Percentiles rank a stretch among this genome's conserved stretches.
Conservation (phyloP, 2,113 vertebrate species). For the Pelecanoides urinatrix region DNA sequence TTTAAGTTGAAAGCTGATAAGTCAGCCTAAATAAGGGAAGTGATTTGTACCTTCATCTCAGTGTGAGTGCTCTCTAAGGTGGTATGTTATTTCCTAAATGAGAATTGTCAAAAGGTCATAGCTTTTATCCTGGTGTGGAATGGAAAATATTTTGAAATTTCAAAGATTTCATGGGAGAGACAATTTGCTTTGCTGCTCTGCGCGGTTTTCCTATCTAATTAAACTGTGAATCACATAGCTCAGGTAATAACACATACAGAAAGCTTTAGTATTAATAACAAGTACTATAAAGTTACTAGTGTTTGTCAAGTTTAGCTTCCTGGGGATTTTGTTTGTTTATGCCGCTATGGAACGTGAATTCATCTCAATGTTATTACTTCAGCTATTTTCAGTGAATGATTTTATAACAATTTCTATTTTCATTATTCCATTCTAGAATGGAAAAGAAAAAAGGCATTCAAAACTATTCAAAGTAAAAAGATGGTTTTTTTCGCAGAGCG, state of each 20-base stretch:
- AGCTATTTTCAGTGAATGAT: slow-evolving; percentile 15
- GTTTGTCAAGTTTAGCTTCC: slow-evolving; percentile 39
- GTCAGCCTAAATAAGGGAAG: background rate
- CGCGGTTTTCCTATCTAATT: background rate
- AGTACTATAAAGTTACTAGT: background rate
- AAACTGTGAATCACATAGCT: slow-evolving; percentile 8
- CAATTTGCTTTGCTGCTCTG: background rate
- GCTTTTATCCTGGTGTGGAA: background rate
- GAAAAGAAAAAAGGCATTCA: background rate
- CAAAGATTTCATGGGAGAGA: background rate
- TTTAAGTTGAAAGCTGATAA: background rate
- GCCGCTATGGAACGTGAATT: background rate
- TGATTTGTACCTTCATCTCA: slow-evolving; percentile 1
- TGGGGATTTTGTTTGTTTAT: slow-evolving; percentile 43
- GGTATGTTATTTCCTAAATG: background rate
- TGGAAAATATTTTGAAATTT: background rate
- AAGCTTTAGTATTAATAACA: slow-evolving; percentile 42
- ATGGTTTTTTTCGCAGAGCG: background rate
- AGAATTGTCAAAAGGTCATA: background rate
- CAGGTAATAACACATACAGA: slow-evolving; percentile 1
- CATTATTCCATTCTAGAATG: background rate
- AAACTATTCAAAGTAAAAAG: background rate
- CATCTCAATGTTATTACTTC: slow-evolving; percentile 28
- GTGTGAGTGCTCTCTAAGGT: background rate
- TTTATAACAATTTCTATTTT: slow-evolving; percentile 1